Conservation (phyloP, 1,140 invertebrate genomes). For the Habropoda laboriosa region DNA sequence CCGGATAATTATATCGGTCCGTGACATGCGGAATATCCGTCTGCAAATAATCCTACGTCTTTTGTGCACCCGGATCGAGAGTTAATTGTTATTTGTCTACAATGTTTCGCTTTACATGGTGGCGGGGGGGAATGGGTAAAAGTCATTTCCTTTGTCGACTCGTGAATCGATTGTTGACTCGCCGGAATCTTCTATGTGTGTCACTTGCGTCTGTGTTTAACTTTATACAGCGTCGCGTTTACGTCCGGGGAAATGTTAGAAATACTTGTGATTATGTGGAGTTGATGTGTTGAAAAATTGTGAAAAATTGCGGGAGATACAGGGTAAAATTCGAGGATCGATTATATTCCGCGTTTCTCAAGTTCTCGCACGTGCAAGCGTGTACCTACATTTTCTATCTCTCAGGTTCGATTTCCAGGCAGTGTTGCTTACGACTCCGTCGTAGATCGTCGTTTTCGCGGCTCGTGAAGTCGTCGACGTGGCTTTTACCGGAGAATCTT, state of each 20-base stretch:
- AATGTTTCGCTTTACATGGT: no score
- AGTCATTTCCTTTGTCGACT: neutral
- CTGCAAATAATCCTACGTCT: neutral
- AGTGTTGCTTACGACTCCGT: neutral
- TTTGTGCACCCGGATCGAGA: neutral
- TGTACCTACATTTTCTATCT: neutral
- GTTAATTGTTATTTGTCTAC: neutral
- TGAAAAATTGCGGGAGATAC: neutral
- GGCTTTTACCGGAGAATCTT: no score
- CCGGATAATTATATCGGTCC: neutral
- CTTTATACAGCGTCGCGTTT: no score
- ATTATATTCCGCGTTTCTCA: neutral
- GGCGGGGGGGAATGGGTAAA: no score
- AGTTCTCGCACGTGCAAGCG: neutral
- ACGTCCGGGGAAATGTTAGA: no score
- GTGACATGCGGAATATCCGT: neutral
- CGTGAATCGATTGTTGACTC: neutral
- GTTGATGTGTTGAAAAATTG: no score
- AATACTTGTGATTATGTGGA: no score
- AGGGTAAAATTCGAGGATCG: neutral
- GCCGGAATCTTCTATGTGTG: no score
- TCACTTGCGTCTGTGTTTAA: no score
- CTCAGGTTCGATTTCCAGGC: no score
- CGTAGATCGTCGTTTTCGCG: neutral
- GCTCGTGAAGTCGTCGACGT: neutral